Evolutionary conservation across 2,113 vertebrate genomes (phyloP), one percentile per base, ranked within the genome.

Genomic region (Brachirus orientalis): DNA sequence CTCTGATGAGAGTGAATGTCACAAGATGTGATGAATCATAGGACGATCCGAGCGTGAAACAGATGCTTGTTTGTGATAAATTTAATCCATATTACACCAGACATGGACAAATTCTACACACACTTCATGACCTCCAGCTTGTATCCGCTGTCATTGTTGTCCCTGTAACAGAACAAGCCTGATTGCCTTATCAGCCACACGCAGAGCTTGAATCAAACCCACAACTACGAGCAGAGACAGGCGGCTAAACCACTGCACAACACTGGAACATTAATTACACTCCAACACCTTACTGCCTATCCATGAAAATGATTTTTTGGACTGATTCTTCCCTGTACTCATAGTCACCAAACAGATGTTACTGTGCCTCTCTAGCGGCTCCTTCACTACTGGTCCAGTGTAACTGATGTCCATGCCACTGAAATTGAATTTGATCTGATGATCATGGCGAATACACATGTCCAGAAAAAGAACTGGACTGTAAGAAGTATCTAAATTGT

Each of bases 241-340:
- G 43, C 45, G 19, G 50, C 48, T 67, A 68, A 77, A 51, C 69
- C 37, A 36, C 50, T 41, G 60, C 56, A 69, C 51, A 68, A 62
- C 57, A 62, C 45, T 7, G 41, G 41, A 61, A 55, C 79, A 83
- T 85, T 86, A 85, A 89, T 88, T 85, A 82, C 76, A 72, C 40
- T 48, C 53, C 63, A 66, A 63, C 63, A 60, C 67, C 63, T 73
- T 57, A 41, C 54, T 38, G 38, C 69, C 38, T 67, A 75, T 77
- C 78, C 84, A 54, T 70, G 57, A 65, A 70, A 82, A 79, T 61
- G 53, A 83, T 81, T 79, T 62, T 88, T 79, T 54, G 71, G 67
- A 73, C 58, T 41, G 62, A 81, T 70, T 45, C 58, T 47, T 57
- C 46, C 47, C 0, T 43, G 63, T 16, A 52, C 47, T 67, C 28